These are phyloP conservation scores for Orestias chungarensis DNA, from an alignment of 2,797 vertebrate species.

Conservation along the genomic window DNA sequence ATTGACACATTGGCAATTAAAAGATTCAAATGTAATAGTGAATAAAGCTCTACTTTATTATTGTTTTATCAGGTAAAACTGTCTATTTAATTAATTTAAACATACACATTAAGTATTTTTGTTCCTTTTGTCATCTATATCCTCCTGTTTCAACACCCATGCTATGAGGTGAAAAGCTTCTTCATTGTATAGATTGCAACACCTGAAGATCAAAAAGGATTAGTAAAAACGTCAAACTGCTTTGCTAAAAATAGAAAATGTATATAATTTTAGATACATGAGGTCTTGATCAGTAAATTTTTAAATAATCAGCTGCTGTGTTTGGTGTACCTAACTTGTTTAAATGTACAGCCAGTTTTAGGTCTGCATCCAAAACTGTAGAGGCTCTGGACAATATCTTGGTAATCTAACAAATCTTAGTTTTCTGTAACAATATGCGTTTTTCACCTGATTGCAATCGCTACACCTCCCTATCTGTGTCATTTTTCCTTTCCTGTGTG, in stretches of 20 bases:
- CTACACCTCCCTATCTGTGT: neutral
- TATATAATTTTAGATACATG: neutral
- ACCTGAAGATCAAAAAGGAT: too few relatives aligned
- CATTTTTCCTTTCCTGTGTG: neutral
- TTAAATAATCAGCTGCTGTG: neutral
- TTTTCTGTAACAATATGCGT: neutral
- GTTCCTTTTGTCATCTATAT: too few relatives aligned
- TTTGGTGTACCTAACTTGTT: too few relatives aligned
- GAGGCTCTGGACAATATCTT: neutral
- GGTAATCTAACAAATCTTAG: neutral
- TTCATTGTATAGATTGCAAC: too few relatives aligned
- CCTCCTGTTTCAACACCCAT: too few relatives aligned
- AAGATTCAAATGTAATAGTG: neutral
- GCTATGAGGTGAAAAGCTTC: too few relatives aligned
- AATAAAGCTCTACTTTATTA: neutral
- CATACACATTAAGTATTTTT: neutral
- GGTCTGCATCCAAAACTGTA: neutral
- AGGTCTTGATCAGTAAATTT: neutral
- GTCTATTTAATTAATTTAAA: neutral
- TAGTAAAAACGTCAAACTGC: neutral
- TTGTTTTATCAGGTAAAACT: neutral
- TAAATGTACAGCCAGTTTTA: too few relatives aligned
- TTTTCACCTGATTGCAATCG: neutral
- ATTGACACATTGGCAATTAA: neutral
- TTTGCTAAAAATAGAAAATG: neutral